Evolutionary conservation across 2,797 vertebrate species (phyloP).

Genomic region (Sphaeramia orbicularis): DNA sequence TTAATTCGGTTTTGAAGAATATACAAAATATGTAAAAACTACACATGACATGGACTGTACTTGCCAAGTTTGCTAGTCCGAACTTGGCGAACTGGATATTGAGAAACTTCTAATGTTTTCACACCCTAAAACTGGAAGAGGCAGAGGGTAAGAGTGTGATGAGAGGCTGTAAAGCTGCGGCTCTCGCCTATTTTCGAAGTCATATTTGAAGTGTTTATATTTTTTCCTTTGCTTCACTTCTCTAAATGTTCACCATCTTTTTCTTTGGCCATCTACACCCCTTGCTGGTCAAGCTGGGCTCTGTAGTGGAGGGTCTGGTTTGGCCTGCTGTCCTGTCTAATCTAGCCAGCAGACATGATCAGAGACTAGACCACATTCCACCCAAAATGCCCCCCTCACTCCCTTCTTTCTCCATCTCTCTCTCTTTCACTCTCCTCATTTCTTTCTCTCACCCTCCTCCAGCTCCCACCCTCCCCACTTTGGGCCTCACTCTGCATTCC

Average conservation of each 20-base stretch:
- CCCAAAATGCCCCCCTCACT: conserved; percentile 53
- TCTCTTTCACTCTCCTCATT: conserved; percentile 21
- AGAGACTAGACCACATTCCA: conserved; percentile 85
- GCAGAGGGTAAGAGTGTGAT: no score
- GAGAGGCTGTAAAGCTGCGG: not conserved
- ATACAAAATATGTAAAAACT: no score
- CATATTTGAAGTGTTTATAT: not conserved
- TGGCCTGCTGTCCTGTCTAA: conserved; percentile 80
- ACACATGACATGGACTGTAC: no score
- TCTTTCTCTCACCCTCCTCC: conserved; percentile 31
- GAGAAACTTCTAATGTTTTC: no score
- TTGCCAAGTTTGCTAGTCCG: no score
- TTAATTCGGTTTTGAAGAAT: no score
- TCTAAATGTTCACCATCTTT: not conserved
- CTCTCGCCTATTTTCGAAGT: conserved; percentile 3
- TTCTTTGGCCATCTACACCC: conserved; percentile 7
- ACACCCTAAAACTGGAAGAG: no score
- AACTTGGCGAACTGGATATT: no score
- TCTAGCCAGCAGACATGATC: conserved; percentile 80
- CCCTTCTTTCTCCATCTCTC: conserved; percentile 22
- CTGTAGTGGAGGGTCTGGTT: conserved; percentile 38
- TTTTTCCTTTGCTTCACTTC: not conserved
- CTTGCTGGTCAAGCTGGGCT: conserved; percentile 21
- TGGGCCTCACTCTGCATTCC: conserved; percentile 79
- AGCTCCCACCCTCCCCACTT: conserved; percentile 54